phyloP scores from a whole-genome alignment of 1,140 invertebrate species.

The Venturia canescens region DNA sequence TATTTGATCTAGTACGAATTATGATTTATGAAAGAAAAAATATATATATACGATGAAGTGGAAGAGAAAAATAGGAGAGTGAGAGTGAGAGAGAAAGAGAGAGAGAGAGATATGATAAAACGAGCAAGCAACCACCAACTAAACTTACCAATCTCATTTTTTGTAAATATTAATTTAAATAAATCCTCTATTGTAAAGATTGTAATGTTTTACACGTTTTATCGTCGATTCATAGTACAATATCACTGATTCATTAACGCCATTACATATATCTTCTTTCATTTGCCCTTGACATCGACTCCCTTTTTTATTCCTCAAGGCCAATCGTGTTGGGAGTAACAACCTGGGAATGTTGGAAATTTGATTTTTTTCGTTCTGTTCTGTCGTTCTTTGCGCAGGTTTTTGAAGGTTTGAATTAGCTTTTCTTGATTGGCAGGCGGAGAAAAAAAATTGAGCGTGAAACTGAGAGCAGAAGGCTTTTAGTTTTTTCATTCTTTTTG shows the following conservation, averaged over 20 bases:
- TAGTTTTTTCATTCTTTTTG: too few relatives aligned
- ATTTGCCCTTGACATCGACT: neutral
- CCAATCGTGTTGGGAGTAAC: too few relatives aligned
- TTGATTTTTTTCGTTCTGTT: too few relatives aligned
- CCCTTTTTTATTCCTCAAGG: neutral
- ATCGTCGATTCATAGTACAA: constrained; percentile 6
- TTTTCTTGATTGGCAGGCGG: too few relatives aligned
- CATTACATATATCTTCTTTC: constrained; percentile 8
- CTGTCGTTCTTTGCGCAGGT: too few relatives aligned
- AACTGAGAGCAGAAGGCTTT: too few relatives aligned
- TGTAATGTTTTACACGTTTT: constrained; percentile 64
- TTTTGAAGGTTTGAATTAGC: too few relatives aligned
- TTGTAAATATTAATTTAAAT: constrained; percentile 73
- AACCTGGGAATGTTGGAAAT: too few relatives aligned
- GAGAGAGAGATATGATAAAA: constrained; percentile 19
- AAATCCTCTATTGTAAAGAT: constrained; percentile 71
- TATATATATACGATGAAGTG: constrained; percentile 31
- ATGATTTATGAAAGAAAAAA: constrained; percentile 58
- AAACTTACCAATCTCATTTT: constrained; percentile 67
- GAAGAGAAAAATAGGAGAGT: constrained; percentile 9
- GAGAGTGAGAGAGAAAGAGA: neutral
- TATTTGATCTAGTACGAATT: constrained; percentile 62
- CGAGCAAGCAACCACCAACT: constrained; percentile 36
- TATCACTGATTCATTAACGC: constrained; percentile 11
- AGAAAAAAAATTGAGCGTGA: too few relatives aligned